Percentiles rank a stretch among this genome's conserved stretches.
Evolutionary conservation across 2,888 invertebrate species (phyloP).

Genomic region (Mesopsocus fuscifrons): DNA sequence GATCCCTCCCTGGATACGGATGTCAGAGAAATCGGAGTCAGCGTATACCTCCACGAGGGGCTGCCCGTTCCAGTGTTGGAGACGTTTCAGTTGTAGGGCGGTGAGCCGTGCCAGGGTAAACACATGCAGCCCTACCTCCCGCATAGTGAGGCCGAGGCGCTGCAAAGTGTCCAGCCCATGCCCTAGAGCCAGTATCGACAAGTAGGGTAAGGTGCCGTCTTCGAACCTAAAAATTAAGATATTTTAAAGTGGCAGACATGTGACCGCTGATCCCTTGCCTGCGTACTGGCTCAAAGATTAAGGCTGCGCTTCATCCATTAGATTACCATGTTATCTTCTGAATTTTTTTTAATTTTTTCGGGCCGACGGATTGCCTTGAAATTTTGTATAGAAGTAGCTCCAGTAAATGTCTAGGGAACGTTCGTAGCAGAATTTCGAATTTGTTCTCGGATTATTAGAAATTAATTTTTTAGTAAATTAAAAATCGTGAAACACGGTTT

Average conservation of each 20-base stretch:
- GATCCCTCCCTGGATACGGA: conserved; percentile 55
- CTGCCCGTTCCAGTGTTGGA: conserved; percentile 53
- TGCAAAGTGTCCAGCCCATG: conserved; percentile 65
- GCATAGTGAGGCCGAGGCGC: conserved; percentile 41
- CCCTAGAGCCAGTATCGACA: conserved; percentile 61
- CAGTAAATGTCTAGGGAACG: too few species aligned
- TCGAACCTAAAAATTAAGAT: conserved; percentile 49
- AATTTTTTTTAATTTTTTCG: too few species aligned
- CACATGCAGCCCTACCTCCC: conserved; percentile 48
- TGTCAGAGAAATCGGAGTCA: conserved; percentile 44
- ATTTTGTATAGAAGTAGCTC: too few species aligned
- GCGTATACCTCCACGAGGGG: conserved; percentile 52
- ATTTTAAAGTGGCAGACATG: conserved; percentile 12
- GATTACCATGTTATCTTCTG: too few species aligned
- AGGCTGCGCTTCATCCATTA: too few species aligned
- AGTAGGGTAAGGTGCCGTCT: conserved; percentile 80
- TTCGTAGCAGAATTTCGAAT: too few species aligned
- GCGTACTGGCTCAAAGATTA: too few species aligned
- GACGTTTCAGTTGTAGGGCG: conserved; percentile 35
- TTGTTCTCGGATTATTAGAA: too few species aligned
- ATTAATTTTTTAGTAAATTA: too few species aligned
- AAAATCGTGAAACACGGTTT: too few species aligned
- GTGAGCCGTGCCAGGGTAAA: conserved; percentile 57
- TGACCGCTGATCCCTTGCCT: too few species aligned
- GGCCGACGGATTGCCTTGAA: too few species aligned